phyloP scores from a whole-genome alignment of 2,797 vertebrate genomes.

The Odontamblyopus lacepedii region DNA sequence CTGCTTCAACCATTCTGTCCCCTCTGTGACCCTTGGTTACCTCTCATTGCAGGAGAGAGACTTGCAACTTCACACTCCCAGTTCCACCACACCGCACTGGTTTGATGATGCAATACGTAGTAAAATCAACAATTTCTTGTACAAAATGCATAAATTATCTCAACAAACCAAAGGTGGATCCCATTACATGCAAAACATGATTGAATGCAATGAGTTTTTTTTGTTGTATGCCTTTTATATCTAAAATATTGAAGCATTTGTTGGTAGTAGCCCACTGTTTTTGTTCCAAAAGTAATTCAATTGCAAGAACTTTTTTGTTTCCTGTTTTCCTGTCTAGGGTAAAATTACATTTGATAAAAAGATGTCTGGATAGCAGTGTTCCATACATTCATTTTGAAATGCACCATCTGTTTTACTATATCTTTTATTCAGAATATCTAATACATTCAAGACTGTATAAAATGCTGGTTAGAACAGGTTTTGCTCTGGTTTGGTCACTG shows the following conservation, averaged over 20 bases:
- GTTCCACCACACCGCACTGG: background rate
- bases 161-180: background rate
- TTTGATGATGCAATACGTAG: background rate
- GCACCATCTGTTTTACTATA: no score
- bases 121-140: background rate
- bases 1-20: constrained; percentile 2
- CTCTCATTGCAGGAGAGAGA: background rate
- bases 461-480: background rate
- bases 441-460: background rate
- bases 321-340: background rate
- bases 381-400: no score
- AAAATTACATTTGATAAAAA: background rate
- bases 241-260: background rate
- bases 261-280: background rate
- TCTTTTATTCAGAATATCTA: background rate
- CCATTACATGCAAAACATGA: background rate
- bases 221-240: background rate
- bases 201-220: background rate
- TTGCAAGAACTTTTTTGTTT: background rate
- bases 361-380: no score
- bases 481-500: background rate
- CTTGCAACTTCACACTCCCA: background rate
- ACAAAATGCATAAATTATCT: background rate
- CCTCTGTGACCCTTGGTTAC: constrained; percentile 1
- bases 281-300: background rate